Evolutionary conservation across 1,140 invertebrate species (phyloP).

Genomic region (Stratiolaelaps scimitus): DNA sequence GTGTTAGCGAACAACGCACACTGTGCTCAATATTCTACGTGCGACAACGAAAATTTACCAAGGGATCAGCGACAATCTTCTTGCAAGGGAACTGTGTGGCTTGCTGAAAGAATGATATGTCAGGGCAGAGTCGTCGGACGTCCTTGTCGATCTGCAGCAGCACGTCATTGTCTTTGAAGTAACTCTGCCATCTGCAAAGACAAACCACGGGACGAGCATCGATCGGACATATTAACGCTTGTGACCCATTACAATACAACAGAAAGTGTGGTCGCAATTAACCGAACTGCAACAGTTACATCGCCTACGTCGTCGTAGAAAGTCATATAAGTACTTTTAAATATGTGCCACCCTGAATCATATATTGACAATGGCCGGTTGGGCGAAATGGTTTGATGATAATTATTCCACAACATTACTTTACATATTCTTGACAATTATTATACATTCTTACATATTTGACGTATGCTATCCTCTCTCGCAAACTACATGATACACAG

Average conservation of each 20-base stretch:
- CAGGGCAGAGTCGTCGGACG: conserved; percentile 80
- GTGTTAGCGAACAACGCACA: no score
- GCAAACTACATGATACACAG: no score
- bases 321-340: conserved; percentile 7
- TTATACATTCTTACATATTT: no score
- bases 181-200: conserved; percentile 83
- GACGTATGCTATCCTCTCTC: no score
- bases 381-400: no score
- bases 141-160: conserved; percentile 93
- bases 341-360: no score
- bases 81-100: conserved; percentile 70
- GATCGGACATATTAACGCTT: no score
- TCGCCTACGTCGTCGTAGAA: conserved; percentile 6
- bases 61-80: conserved; percentile 46
- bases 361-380: no score
- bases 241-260: conserved; percentile 25
- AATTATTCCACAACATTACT: no score
- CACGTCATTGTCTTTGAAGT: conserved; percentile 93
- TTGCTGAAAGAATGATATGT: conserved; percentile 92
- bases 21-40: no score
- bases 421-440: no score
- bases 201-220: conserved; percentile 86
- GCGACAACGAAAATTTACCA: conserved; percentile 31
- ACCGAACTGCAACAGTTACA: neutral
- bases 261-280: conserved; percentile 31